Conservation (phyloP, 1,140 invertebrate species). For the Scaptodrosophila lebanonensis region DNA sequence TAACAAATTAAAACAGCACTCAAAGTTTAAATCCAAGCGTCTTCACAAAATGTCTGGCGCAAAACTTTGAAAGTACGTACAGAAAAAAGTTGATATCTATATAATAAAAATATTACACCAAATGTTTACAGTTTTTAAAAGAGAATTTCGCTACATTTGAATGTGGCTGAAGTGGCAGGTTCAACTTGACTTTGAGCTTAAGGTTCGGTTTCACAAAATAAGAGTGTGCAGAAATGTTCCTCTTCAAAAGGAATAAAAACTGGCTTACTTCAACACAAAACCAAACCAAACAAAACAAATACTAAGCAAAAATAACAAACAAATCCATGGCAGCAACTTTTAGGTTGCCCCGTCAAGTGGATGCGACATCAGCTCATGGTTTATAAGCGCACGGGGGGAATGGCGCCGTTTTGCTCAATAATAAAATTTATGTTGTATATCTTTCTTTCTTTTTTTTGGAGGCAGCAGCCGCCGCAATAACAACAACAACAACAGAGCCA, state of each 20-base stretch:
- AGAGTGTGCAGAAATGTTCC: conserved; percentile 13
- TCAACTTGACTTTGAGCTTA: conserved; percentile 40
- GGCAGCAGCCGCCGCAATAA: conserved; percentile 32
- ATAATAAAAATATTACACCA: conserved; percentile 70
- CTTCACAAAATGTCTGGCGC: conserved; percentile 2
- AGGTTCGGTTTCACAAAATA: conserved; percentile 38
- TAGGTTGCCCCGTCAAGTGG: conserved; percentile 13
- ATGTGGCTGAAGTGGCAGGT: conserved; percentile 17
- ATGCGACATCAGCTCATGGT: conserved; percentile 34
- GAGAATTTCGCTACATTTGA: conserved; percentile 52
- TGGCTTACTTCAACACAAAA: conserved; percentile 37
- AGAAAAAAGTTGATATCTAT: conserved; percentile 34
- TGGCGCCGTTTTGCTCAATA: conserved; percentile 48
- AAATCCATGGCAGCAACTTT: conserved; percentile 26
- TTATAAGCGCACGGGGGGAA: conserved; percentile 9
- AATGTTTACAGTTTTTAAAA: conserved; percentile 65
- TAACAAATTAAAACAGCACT: conserved; percentile 37
- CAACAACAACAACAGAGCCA: too few relatives aligned
- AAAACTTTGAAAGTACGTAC: conserved; percentile 13
- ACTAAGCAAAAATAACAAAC: conserved; percentile 27
- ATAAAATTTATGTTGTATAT: conserved; percentile 56
- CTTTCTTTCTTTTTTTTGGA: conserved; percentile 33
- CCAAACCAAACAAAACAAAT: conserved; percentile 26
- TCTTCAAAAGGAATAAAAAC: conserved; percentile 70
- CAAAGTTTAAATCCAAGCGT: conserved; percentile 20